A percentile compares a stretch with the other conserved stretches of the same genome.
Evolutionary conservation across 2,797 vertebrate genomes (phyloP).

Genomic region (Tinamus major): DNA sequence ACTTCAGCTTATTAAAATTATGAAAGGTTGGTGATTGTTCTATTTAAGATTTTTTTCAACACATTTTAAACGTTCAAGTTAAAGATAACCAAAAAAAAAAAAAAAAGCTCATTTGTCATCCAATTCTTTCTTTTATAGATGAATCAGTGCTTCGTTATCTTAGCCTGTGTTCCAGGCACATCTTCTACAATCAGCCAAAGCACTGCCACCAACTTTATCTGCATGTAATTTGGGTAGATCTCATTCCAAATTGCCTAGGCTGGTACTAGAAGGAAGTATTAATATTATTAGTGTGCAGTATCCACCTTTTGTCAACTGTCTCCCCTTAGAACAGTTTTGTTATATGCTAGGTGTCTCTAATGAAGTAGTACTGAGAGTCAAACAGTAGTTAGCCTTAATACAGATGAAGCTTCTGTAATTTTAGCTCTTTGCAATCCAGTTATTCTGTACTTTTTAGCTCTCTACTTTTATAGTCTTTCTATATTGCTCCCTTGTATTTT

Average conservation of each 20-base stretch:
- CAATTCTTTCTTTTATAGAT: background rate
- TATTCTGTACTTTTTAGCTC: slow-evolving; percentile 16
- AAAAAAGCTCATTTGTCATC: background rate
- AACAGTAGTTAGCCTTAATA: slow-evolving; percentile 16
- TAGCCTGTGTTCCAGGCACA: background rate
- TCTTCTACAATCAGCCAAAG: background rate
- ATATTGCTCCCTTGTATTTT: slow-evolving; percentile 15
- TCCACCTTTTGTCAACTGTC: background rate
- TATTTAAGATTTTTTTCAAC: background rate
- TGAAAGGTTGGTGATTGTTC: background rate
- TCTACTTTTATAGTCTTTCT: slow-evolving; percentile 9
- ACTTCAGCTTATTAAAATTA: background rate
- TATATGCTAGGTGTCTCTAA: background rate
- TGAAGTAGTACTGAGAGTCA: background rate
- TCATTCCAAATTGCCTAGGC: background rate
- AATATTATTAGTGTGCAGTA: background rate
- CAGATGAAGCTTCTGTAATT: background rate
- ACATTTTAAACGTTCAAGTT: background rate
- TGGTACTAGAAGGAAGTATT: background rate
- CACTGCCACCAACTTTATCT: background rate
- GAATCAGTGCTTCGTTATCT: background rate
- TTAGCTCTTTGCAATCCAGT: slow-evolving; percentile 48
- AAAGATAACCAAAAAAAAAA: background rate
- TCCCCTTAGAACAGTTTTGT: background rate
- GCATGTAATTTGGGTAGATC: background rate